A percentile compares a stretch with the other conserved stretches of the same genome.
Evolutionary conservation across 2,797 vertebrate species (phyloP).

Genomic region (Protosalanx chinensis): DNA sequence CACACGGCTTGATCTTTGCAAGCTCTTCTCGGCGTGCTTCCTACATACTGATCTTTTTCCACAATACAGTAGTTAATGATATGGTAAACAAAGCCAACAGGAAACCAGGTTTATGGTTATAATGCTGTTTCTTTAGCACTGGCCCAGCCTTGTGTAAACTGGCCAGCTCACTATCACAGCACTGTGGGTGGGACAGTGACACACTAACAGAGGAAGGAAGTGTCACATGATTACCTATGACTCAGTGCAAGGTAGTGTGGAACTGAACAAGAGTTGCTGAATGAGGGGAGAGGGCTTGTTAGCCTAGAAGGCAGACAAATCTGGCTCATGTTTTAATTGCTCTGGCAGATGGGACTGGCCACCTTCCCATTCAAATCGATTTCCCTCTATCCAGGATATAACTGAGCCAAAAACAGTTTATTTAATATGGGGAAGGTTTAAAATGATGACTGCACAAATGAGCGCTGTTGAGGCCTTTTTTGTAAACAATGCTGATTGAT

Average conservation of each 20-base stretch:
- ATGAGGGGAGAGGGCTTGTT: slow-evolving; percentile 2
- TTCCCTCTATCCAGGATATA: no score
- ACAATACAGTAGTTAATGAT: slow-evolving; percentile 34
- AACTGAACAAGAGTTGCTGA: background rate
- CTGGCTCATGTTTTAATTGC: no score
- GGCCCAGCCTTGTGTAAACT: slow-evolving; percentile 67
- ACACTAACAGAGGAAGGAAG: slow-evolving; percentile 56
- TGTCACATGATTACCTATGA: slow-evolving; percentile 38
- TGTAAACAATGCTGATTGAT: no score
- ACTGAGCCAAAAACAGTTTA: no score
- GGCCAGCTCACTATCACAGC: slow-evolving; percentile 32
- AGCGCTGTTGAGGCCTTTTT: no score
- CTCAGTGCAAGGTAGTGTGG: slow-evolving; percentile 44
- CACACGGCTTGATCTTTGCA: background rate
- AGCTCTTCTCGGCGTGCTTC: slow-evolving; percentile 32
- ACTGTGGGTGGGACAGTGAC: slow-evolving; percentile 53
- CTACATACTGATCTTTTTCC: slow-evolving; percentile 51
- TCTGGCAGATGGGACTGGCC: no score
- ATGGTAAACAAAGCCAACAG: slow-evolving; percentile 54
- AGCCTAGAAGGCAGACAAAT: no score
- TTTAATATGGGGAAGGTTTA: no score
- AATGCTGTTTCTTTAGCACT: slow-evolving; percentile 44
- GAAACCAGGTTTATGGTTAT: slow-evolving; percentile 59
- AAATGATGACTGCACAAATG: no score
- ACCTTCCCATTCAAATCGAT: no score